A percentile compares a stretch with the other conserved stretches of the same genome.
Evolutionary conservation across 1,140 invertebrate genomes (phyloP).

Genomic region (Laupala kohalensis): DNA sequence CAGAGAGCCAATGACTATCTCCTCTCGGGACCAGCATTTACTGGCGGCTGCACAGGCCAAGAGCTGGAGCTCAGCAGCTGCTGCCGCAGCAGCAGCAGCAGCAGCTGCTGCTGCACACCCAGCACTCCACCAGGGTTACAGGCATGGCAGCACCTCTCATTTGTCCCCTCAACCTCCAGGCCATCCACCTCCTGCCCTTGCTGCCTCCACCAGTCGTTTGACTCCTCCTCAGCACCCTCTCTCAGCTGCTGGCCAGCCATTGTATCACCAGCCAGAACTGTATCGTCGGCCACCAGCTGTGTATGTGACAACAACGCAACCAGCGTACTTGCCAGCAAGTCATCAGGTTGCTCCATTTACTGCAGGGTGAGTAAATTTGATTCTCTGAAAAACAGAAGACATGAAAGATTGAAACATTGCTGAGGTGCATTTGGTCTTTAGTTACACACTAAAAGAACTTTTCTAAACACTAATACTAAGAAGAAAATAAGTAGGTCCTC

Average conservation of each 20-base stretch:
- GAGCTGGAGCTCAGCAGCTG: constrained; percentile 14
- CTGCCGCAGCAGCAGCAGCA: constrained; percentile 1
- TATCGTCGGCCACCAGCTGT: constrained; percentile 44
- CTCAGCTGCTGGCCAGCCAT: constrained; percentile 34
- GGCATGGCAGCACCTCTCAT: constrained; percentile 20
- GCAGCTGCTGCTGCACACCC: constrained; percentile 3
- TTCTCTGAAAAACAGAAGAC: background rate
- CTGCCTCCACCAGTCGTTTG: constrained; percentile 21
- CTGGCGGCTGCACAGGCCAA: constrained; percentile 22
- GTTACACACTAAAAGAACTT: too few relatives aligned
- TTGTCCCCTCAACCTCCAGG: constrained; percentile 29
- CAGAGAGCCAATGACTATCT: background rate
- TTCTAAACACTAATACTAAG: too few relatives aligned
- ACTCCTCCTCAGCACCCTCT: constrained; percentile 30
- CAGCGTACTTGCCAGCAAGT: constrained; percentile 34
- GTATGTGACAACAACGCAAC: constrained; percentile 43
- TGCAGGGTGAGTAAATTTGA: constrained; percentile 34
- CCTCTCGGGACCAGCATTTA: constrained; percentile 28
- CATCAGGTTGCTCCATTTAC: constrained; percentile 34
- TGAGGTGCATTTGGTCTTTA: background rate
- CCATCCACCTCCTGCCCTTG: constrained; percentile 29
- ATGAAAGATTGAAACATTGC: background rate
- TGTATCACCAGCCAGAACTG: constrained; percentile 40
- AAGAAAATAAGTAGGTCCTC: too few relatives aligned
- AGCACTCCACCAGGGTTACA: constrained; percentile 23